A percentile compares a stretch with the other conserved stretches of the same genome.
Evolutionary conservation across 2,113 vertebrate species (phyloP).

Genomic region (Madoqua kirkii): DNA sequence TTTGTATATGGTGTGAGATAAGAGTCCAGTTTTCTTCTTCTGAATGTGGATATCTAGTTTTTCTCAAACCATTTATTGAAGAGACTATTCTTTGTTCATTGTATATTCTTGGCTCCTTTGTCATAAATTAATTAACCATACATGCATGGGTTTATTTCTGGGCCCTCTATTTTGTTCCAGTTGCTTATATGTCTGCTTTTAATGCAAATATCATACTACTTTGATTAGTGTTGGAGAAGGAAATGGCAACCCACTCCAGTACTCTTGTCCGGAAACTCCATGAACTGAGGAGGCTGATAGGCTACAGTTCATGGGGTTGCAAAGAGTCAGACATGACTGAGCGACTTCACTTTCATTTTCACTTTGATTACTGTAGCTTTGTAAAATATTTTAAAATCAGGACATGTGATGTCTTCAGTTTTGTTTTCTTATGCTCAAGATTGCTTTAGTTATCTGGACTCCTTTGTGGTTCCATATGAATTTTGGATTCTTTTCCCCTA

Average conservation of each 20-base stretch:
- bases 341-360: too few species aligned
- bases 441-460: neutral
- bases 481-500: neutral
- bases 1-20: neutral
- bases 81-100: neutral
- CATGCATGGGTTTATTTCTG: neutral
- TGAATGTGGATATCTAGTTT: neutral
- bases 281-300: too few species aligned
- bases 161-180: neutral
- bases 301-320: too few species aligned
- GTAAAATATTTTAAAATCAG: neutral
- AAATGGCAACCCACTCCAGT: too few species aligned
- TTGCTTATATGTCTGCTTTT: neutral
- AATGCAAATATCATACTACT: neutral
- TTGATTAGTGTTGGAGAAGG: neutral
- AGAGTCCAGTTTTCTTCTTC: neutral
- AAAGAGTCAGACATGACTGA: too few species aligned
- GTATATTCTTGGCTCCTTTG: neutral
- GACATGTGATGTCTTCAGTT: neutral
- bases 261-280: too few species aligned
- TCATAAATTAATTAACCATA: neutral
- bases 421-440: neutral
- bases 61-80: neutral
- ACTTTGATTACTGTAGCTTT: neutral
- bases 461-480: neutral